Base-by-base conservation (phyloP, 2,113 vertebrate species). In the Morone saxatilis region DNA sequence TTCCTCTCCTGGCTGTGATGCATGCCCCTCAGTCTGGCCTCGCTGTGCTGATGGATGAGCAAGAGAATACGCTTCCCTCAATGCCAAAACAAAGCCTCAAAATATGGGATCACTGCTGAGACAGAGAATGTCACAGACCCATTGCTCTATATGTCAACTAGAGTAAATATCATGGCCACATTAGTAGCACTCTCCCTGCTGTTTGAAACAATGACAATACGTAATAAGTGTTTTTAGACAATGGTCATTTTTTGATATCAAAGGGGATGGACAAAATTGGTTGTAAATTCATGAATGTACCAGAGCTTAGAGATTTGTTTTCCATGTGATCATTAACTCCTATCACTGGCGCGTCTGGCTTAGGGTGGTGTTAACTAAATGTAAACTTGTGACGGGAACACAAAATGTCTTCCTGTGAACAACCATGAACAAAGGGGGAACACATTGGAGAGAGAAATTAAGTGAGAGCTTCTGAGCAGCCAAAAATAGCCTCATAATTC, bases 341-440 rank as follows among this genome's bases (percentile, higher is more conserved):
- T 9, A 57, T 20, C 70, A 17, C 19, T 8, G 60, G 45, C 0
- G 43, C 7, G 76, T 19, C 43, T 14, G 41, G 14, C 38, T 80
- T 38, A 48, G 59, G 31, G 19, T 8, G n/a, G 12, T 40, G 25
- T 79, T 87, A 63, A 62, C 62, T 22, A n/a, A 59, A 25, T 80
- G 43, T 71, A 71, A 75, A 79, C 57, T 60, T 50, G 7, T 14
- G 50, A 71, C 7, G 57, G 87, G 78, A 90, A 65, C 84, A 31
- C 60, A 78, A 87, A 80, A 87, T 76, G 89, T 92, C 92, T 93
- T 95, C 93, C 92, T 94, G 92, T 90, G 72, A 92, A 92, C 91
- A 94, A 93, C 91, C 92, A 88, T 73, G 76, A 87, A 74, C 71
- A 77, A 77, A 82, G 14, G 4, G 43, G 74, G 78, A 88, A 86